Percentiles rank a stretch among this genome's conserved stretches.
Evolutionary conservation across 2,797 vertebrate species (phyloP).

Genomic region (Myoxocephalus aenaeus): DNA sequence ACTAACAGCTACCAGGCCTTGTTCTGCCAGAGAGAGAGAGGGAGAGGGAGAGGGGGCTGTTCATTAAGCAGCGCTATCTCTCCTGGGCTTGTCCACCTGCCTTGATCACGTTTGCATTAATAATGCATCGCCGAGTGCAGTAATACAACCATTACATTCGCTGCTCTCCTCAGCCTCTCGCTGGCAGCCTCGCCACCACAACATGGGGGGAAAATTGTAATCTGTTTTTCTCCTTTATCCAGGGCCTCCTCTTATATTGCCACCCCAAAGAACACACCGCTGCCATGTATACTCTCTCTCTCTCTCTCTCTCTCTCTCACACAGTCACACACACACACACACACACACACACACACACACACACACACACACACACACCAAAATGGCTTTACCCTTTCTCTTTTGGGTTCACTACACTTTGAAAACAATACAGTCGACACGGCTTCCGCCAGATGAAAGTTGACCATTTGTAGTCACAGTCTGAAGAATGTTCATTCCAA

Average conservation of each 20-base stretch:
- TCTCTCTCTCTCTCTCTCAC: too few species aligned
- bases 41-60: constrained; percentile 60
- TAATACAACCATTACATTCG: constrained; percentile 86
- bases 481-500: constrained; percentile 77
- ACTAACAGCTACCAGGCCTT: constrained; percentile 87
- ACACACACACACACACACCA: constrained; percentile 21
- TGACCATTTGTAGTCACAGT: constrained; percentile 79
- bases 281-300: constrained; percentile 44
- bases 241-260: constrained; percentile 73
- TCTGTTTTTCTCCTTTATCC: constrained; percentile 82
- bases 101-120: constrained; percentile 89
- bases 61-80: constrained; percentile 86
- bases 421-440: constrained; percentile 78
- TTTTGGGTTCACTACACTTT: constrained; percentile 83
- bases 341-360: not conserved
- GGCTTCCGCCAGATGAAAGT: constrained; percentile 80
- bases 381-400: constrained; percentile 84
- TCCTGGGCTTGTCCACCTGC: constrained; percentile 88
- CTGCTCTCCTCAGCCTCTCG: constrained; percentile 74
- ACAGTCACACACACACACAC: too few species aligned
- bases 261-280: constrained; percentile 79
- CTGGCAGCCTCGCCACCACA: constrained; percentile 73
- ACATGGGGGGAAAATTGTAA: constrained; percentile 75
- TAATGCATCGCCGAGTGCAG: constrained; percentile 87
- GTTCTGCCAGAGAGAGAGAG: constrained; percentile 67